Evolutionary conservation across 30 jellyfish, hydroid and myxozoan species (phyloP).

Genomic region (Cassiopea andromeda): DNA sequence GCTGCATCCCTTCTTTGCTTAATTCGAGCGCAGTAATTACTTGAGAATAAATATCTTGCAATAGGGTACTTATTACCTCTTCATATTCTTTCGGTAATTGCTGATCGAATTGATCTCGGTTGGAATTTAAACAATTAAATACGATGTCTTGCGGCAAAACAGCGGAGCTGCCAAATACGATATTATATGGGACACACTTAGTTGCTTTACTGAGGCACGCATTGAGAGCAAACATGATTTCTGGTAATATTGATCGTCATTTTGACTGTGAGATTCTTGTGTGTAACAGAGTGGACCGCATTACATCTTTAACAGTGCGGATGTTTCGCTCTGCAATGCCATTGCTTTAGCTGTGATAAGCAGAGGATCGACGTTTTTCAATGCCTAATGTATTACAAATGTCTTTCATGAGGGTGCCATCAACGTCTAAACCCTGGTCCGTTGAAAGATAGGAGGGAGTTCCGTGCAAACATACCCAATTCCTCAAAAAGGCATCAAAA

Average conservation of each 20-base stretch:
- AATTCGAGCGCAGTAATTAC: too few relatives aligned
- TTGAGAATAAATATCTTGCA: too few relatives aligned
- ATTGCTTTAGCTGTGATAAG: slow-evolving; percentile 39
- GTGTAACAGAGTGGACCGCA: slow-evolving; percentile 23
- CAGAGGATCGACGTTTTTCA: slow-evolving; percentile 35
- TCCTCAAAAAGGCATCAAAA: slow-evolving; percentile 5
- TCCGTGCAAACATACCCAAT: slow-evolving; percentile 31
- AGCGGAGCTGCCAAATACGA: slow-evolving; percentile 51
- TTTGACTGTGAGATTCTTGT: slow-evolving; percentile 1
- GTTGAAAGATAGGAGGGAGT: not conserved
- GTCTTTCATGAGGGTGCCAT: slow-evolving; percentile 14
- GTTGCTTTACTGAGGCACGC: slow-evolving; percentile 22
- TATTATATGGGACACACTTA: slow-evolving; percentile 3
- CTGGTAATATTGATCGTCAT: slow-evolving; percentile 27
- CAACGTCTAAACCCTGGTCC: slow-evolving; percentile 44
- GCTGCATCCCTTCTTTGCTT: too few relatives aligned
- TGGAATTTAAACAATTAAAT: not conserved
- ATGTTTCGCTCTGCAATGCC: slow-evolving; percentile 40
- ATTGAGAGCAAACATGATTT: slow-evolving; percentile 38
- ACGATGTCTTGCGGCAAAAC: slow-evolving; percentile 34
- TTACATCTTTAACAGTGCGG: slow-evolving; percentile 33
- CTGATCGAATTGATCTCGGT: not conserved
- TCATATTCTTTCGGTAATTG: not conserved
- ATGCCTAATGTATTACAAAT: slow-evolving; percentile 32
- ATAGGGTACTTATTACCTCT: not conserved